Evolutionary conservation across 1,140 invertebrate genomes (phyloP).

Genomic region (Bombus waltoni): DNA sequence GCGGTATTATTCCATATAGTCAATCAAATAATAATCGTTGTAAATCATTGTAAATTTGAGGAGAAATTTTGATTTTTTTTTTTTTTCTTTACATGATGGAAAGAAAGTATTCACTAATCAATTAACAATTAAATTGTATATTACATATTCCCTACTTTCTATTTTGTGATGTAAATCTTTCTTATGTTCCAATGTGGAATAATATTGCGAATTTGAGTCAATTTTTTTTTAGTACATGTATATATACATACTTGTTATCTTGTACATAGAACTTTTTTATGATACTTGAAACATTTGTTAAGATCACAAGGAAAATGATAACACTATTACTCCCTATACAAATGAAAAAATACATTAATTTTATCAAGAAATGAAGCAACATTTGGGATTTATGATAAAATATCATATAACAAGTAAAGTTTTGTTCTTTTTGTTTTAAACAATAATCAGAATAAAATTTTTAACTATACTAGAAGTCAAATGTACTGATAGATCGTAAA

Average conservation of each 20-base stretch:
- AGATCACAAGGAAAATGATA: not conserved
- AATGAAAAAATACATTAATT: not conserved
- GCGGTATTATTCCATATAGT: slow-evolving; percentile 23
- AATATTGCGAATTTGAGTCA: slow-evolving; percentile 1
- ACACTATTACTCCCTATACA: not conserved
- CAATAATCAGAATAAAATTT: not conserved
- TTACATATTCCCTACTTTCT: not conserved
- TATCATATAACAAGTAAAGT: not conserved
- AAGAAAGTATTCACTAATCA: no score
- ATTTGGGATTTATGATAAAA: not conserved
- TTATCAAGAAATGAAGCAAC: not conserved
- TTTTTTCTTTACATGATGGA: not conserved
- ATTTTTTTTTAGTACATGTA: not conserved
- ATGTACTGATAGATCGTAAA: not conserved
- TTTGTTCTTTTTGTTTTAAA: not conserved
- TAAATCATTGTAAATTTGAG: not conserved
- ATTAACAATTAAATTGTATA: no score
- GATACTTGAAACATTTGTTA: slow-evolving; percentile 14
- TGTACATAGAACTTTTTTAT: slow-evolving; percentile 35
- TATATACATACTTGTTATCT: not conserved
- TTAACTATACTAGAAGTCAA: not conserved
- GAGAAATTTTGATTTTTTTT: not conserved
- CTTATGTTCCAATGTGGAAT: not conserved
- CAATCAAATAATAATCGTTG: not conserved
- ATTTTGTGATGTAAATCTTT: not conserved